phyloP scores from a whole-genome alignment of 1,140 invertebrate genomes.

The Drosophila oshimai region DNA sequence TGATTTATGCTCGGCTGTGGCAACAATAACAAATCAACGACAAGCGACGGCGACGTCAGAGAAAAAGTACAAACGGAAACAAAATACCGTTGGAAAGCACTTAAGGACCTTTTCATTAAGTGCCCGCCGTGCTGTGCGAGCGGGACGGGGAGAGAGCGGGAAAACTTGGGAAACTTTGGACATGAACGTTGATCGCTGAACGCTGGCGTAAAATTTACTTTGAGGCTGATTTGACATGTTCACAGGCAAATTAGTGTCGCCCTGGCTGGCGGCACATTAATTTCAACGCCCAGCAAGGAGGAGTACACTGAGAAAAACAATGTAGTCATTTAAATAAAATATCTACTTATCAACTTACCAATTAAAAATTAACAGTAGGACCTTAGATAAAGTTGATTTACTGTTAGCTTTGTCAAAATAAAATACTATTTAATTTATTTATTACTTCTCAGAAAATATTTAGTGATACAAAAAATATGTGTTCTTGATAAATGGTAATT shows the following conservation, averaged over 20 bases:
- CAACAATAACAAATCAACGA: slow-evolving; percentile 80
- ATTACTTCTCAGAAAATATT: no score
- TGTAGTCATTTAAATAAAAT: not conserved
- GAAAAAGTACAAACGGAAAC: slow-evolving; percentile 79
- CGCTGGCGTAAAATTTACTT: slow-evolving; percentile 67
- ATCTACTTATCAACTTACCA: no score
- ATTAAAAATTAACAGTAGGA: no score
- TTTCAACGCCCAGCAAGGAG: slow-evolving; percentile 50
- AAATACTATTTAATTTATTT: no score
- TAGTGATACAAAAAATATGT: no score
- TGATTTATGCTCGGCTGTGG: slow-evolving; percentile 73
- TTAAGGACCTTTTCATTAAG: slow-evolving; percentile 81
- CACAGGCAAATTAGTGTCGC: slow-evolving; percentile 79
- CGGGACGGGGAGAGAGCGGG: not conserved
- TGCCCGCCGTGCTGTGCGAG: slow-evolving; percentile 35
- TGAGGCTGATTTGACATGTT: slow-evolving; percentile 79
- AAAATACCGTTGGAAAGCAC: slow-evolving; percentile 81
- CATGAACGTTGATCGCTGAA: slow-evolving; percentile 15
- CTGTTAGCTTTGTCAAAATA: no score
- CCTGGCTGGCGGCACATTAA: slow-evolving; percentile 68
- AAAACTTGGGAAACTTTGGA: slow-evolving; percentile 17
- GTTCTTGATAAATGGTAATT: no score
- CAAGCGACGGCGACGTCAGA: slow-evolving; percentile 50
- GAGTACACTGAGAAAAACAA: not conserved
- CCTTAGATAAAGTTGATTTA: no score